These are phyloP conservation scores for Drosophila anomalata DNA, from an alignment of 2,888 invertebrate genomes.

Conservation along the genomic window DNA sequence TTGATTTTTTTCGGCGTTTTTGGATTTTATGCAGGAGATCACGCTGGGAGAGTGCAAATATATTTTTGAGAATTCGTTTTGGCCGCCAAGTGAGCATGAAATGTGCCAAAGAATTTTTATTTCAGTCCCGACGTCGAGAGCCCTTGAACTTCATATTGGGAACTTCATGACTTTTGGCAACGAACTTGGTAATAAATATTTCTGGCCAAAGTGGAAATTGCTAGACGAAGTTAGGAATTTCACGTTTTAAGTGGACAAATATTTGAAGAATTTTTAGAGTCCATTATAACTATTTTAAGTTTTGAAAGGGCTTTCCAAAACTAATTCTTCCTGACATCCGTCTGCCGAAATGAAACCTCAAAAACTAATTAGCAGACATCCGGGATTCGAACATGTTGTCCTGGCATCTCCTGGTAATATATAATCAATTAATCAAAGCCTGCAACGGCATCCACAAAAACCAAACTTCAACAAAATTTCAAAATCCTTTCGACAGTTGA, in stretches of 20 bases:
- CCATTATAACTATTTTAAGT: background rate
- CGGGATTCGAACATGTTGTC: slow-evolving; percentile 26
- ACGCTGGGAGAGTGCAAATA: slow-evolving; percentile 34
- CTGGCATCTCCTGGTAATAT: slow-evolving; percentile 28
- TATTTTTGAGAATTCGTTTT: slow-evolving; percentile 23
- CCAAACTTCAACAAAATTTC: slow-evolving; percentile 59
- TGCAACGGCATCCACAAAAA: slow-evolving; percentile 49
- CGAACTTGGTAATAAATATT: slow-evolving; percentile 53
- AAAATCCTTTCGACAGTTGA: slow-evolving; percentile 65
- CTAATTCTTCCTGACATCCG: slow-evolving; percentile 12
- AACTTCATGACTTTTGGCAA: slow-evolving; percentile 49
- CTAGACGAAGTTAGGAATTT: slow-evolving; percentile 18
- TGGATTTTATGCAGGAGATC: slow-evolving; percentile 18
- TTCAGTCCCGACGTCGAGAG: slow-evolving; percentile 25
- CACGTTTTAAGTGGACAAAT: slow-evolving; percentile 21
- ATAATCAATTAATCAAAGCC: slow-evolving; percentile 72
- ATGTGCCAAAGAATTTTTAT: slow-evolving; percentile 57
- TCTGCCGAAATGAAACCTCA: slow-evolving; percentile 55
- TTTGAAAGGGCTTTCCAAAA: slow-evolving; percentile 3
- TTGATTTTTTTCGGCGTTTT: slow-evolving; percentile 2
- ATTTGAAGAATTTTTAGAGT: background rate
- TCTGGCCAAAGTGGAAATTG: slow-evolving; percentile 6
- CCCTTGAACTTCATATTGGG: slow-evolving; percentile 54
- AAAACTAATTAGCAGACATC: slow-evolving; percentile 67
- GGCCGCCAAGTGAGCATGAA: slow-evolving; percentile 64